Percentiles rank a stretch among this genome's conserved stretches.
Evolutionary conservation across 1,140 invertebrate genomes (phyloP).

Genomic region (Adelges cooleyi): DNA sequence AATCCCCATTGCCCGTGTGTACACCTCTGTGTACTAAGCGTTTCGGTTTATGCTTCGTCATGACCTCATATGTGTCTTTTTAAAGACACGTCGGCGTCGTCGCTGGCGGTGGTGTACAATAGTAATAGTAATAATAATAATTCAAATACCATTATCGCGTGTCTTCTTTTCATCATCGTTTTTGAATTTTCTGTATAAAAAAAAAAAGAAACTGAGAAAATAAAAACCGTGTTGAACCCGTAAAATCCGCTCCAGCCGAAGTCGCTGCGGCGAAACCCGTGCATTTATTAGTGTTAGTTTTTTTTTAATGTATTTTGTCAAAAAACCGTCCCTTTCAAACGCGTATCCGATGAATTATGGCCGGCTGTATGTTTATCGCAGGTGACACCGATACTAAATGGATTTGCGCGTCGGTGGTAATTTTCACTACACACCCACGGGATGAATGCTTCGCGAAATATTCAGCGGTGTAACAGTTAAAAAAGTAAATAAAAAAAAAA

Average conservation of each 20-base stretch:
- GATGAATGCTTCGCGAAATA: slow-evolving; percentile 20
- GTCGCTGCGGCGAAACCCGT: background rate
- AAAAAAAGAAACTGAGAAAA: background rate
- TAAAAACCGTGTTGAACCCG: slow-evolving; percentile 7
- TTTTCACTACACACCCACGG: slow-evolving; percentile 22
- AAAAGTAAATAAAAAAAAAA: no score
- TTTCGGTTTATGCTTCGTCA: slow-evolving; percentile 27
- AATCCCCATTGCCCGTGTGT: slow-evolving; percentile 11
- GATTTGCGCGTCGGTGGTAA: slow-evolving; percentile 15
- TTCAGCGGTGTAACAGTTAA: no score
- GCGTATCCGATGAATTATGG: slow-evolving; percentile 24
- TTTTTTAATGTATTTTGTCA: slow-evolving; percentile 4
- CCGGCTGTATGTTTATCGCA: slow-evolving; percentile 13
- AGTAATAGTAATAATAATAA: no score
- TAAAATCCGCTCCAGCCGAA: background rate
- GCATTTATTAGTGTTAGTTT: no score
- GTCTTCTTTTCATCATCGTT: slow-evolving; percentile 28
- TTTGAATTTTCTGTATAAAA: slow-evolving; percentile 25
- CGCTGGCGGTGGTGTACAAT: no score
- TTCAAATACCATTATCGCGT: slow-evolving; percentile 27
- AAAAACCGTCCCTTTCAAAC: slow-evolving; percentile 24
- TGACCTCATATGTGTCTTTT: slow-evolving; percentile 26
- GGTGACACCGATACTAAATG: slow-evolving; percentile 28
- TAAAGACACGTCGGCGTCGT: slow-evolving; percentile 13
- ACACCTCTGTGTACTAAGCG: slow-evolving; percentile 28